These are phyloP conservation scores for Pheosia tremula DNA, from an alignment of 2,888 invertebrate species.

Conservation along the genomic window DNA sequence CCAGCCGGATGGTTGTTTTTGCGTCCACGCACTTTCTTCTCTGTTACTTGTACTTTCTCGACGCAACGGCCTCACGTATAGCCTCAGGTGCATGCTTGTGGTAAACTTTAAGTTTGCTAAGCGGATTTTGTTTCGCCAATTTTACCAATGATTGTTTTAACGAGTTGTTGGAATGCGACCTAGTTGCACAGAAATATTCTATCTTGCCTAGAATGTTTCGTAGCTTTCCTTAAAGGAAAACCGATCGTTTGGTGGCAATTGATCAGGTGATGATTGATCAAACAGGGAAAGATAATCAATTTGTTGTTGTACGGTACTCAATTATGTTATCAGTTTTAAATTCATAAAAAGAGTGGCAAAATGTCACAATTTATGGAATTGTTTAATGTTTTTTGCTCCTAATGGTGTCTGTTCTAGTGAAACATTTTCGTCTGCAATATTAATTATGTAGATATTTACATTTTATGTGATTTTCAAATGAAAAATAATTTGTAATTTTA, in stretches of 20 bases:
- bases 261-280: neutral
- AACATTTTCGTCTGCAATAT: too few relatives aligned
- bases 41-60: conserved; percentile 73
- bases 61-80: conserved; percentile 47
- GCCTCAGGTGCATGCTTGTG: conserved; percentile 40
- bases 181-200: neutral
- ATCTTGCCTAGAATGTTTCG: neutral
- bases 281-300: too few relatives aligned
- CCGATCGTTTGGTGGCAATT: neutral
- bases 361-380: too few relatives aligned
- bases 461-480: neutral
- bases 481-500: conserved; percentile 3
- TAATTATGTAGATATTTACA: neutral
- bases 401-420: too few relatives aligned
- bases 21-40: conserved; percentile 76
- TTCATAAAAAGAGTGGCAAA: too few relatives aligned
- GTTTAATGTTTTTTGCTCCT: too few relatives aligned
- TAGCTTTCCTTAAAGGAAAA: neutral
- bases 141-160: conserved; percentile 6
- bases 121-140: conserved; percentile 18
- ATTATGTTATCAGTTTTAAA: too few relatives aligned
- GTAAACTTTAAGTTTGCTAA: conserved; percentile 27
- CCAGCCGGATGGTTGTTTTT: conserved; percentile 63
- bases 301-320: too few relatives aligned
- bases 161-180: conserved; percentile 5